phyloP scores from a whole-genome alignment of 2,113 vertebrate genomes.

The Oplegnathus fasciatus region DNA sequence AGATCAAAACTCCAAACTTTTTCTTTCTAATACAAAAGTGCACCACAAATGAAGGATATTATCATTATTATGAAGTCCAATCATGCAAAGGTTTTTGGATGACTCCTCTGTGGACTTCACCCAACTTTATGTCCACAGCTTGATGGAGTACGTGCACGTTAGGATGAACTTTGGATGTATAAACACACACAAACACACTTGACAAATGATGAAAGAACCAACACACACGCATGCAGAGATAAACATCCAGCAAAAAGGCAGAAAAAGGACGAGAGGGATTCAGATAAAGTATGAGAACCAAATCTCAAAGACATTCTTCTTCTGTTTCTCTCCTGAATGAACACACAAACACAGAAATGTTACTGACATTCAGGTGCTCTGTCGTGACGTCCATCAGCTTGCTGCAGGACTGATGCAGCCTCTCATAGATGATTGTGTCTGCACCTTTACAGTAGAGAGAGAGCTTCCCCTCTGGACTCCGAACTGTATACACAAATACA shows the following conservation, averaged over 20 bases:
- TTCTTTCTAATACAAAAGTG: neutral
- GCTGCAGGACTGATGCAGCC: constrained; percentile 88
- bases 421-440: constrained; percentile 93
- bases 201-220: neutral
- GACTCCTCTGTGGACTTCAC: neutral
- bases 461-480: constrained; percentile 89
- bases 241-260: neutral
- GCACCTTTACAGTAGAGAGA: constrained; percentile 96
- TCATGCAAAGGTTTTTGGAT: neutral
- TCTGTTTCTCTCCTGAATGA: neutral
- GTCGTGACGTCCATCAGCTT: constrained; percentile 90
- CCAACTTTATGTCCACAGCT: neutral
- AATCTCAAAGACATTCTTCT: neutral
- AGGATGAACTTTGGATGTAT: neutral
- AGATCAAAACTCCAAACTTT: neutral
- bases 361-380: constrained; percentile 94
- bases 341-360: neutral
- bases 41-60: neutral
- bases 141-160: neutral
- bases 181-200: constrained; percentile 11
- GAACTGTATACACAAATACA: constrained; percentile 82
- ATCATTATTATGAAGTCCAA: neutral
- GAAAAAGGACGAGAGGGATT: neutral
- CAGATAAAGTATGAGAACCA: neutral
- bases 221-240: neutral